Evolutionary conservation across 2,888 invertebrate genomes (phyloP), one percentile per base, ranked within the genome.

Genomic region (Xestia rhomboidea): DNA sequence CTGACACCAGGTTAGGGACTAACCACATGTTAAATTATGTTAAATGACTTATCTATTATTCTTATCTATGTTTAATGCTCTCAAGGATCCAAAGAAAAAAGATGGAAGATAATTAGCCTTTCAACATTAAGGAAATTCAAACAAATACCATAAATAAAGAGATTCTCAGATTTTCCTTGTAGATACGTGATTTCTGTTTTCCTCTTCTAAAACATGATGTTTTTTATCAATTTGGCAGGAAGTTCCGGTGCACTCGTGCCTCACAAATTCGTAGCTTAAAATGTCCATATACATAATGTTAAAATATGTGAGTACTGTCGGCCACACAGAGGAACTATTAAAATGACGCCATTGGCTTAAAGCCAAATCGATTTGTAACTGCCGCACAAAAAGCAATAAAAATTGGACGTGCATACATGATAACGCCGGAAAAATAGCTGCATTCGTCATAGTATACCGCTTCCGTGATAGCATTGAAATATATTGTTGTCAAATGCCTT

Each of bases 291-390:
- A 84, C 68, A 75, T 89, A 85, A 89, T 86, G 73, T 87, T 89
- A 87, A 89, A 88, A 87, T 89, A 89, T 90, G 85, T 88, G 86
- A 88, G 84, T 85, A 88, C 87, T 89, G 91, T 90, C 88, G 87
- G 83, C 88, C 86, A 86, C 91, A 92, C 91, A 93, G 93, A 92
- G 91, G 90, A 92, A 93, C 95, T 94, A 94, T 95, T 95, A 95
- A 95, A 96, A 95, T 95, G 93, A 95, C 90, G 93, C 93, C 89
- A 94, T 95, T 96, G 96, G 96, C 95, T 91, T 93, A 88, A 93
- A 93, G 95, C 96, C 96, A 96, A 96, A 96, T 96, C 96, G 96
- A 95, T 96, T 95, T 94, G 95, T 95, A 95, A 95, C 95, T 94
- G 95, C 95, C 92, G 93, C 93, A 94, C 94, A 95, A 95, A 96